Base-by-base conservation (phyloP, 2,797 vertebrate genomes). In the Prunella strophiata region DNA sequence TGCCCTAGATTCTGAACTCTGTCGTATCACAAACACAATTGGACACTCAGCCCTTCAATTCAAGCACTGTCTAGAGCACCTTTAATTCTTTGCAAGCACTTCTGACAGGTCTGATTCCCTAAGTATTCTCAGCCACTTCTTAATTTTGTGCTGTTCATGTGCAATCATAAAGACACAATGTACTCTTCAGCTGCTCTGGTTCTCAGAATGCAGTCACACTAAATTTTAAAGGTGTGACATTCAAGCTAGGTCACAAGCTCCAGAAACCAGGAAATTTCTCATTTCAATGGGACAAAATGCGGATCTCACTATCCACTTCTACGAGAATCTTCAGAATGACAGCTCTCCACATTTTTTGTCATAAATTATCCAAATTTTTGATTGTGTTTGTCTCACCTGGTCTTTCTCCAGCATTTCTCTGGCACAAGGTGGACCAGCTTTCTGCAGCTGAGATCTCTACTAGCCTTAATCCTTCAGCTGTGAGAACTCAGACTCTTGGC, bases 11-110 rank as follows among this genome's bases (percentile, higher is more conserved):
- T 58, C 27, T 51, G 7, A 80, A 62, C 9, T 54, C 30, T 47
- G 26, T 32, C 1, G 0, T 32, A 43, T 9, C 54, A 48, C 5
- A 10, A 88, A 80, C 2, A 21, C 17, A 45, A 25, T 1, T 48
- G 34, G 55, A 79, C 25, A 51, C 14, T 57, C 25, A 72, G 32
- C 13, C 25, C 14, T 92, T 76, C 29, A 68, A 18, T 36, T 51
- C 26, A 67, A 89, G 32, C 13, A 58, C 21, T 13, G 7, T 20
- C 16, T 2, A 66, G 42, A 48, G 71, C 63, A 73, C 5, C 27
- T 71, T 77, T 59, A 58, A 74, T 51, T 87, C 16, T 91, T 70
- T 43, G 17, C 36, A 77, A 77, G 66, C 7, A 29, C 15, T 80
- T 70, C 20, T 23, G 25, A 36, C 19, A 3, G 20, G 36, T 47